These are phyloP conservation scores for Trisateles emortualis DNA, from an alignment of 2,888 invertebrate genomes.

Conservation along the genomic window DNA sequence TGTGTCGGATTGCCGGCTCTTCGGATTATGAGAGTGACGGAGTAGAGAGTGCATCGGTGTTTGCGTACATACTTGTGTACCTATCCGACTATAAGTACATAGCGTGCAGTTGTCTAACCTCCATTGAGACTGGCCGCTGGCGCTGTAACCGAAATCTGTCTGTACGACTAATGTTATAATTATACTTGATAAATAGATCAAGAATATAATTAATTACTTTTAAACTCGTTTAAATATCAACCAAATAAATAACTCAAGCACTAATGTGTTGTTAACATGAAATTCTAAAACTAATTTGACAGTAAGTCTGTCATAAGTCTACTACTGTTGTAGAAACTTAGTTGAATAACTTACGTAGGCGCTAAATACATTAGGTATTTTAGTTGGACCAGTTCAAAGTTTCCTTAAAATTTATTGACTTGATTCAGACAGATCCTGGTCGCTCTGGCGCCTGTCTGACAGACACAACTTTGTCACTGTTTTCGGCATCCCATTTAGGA, in stretches of 20 bases:
- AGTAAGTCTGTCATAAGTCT: constrained; percentile 19
- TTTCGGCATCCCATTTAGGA: constrained; percentile 47
- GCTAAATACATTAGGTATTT: constrained; percentile 38
- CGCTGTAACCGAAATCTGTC: background rate
- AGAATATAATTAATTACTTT: background rate
- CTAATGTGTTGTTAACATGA: constrained; percentile 9
- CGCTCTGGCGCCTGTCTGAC: constrained; percentile 48
- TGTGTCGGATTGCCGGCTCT: no score
- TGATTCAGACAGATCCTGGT: constrained; percentile 24
- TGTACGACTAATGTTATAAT: no score
- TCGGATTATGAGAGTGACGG: no score
- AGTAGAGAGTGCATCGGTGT: no score
- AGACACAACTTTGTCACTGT: constrained; percentile 34
- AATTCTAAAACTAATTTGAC: constrained; percentile 12
- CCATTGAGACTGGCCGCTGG: no score
- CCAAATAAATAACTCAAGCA: constrained; percentile 11
- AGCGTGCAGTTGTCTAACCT: no score
- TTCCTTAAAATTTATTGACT: constrained; percentile 36
- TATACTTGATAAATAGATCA: constrained; percentile 1
- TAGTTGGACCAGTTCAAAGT: constrained; percentile 34
- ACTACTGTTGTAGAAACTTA: constrained; percentile 32
- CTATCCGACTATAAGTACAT: no score
- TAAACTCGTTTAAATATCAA: background rate
- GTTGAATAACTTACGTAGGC: constrained; percentile 41
- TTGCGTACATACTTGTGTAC: no score